phyloP scores from a whole-genome alignment of 2,113 vertebrate genomes.

The Telmatochromis sp. region DNA sequence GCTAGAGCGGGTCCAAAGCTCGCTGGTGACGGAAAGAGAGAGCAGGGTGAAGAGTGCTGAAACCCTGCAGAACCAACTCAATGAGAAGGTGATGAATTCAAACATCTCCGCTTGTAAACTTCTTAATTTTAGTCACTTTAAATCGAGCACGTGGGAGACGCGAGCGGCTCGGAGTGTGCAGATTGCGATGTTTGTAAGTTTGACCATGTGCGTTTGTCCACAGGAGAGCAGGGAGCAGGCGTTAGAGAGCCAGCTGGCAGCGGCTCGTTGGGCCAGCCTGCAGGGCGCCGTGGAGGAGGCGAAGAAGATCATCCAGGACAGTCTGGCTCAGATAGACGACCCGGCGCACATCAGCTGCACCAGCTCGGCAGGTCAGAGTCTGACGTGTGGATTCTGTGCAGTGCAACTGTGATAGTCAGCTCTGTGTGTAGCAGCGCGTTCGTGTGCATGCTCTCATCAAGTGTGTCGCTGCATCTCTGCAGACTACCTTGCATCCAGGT shows the following conservation, averaged over 20 bases:
- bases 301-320: conserved; percentile 79
- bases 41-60: conserved; percentile 70
- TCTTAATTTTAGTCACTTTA: neutral
- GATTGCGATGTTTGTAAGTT: neutral
- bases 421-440: neutral
- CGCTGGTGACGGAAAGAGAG: conserved; percentile 64
- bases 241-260: conserved; percentile 62
- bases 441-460: neutral
- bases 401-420: neutral
- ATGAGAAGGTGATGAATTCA: conserved; percentile 72
- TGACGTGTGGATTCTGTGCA: neutral
- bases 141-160: neutral
- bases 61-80: conserved; percentile 73
- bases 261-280: conserved; percentile 75
- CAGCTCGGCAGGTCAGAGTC: conserved; percentile 79
- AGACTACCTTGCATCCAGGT: conserved; percentile 91
- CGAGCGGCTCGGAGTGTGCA: neutral
- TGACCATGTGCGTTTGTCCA: neutral
- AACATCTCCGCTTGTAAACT: rapidly evolving
- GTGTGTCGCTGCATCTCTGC: neutral
- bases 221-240: conserved; percentile 77
- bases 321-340: conserved; percentile 80
- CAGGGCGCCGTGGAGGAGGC: conserved; percentile 70
- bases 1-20: conserved; percentile 69
- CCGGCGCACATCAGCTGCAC: conserved; percentile 84